Conservation (phyloP, 2,888 invertebrate species). For the Syrphus vitripennis region DNA sequence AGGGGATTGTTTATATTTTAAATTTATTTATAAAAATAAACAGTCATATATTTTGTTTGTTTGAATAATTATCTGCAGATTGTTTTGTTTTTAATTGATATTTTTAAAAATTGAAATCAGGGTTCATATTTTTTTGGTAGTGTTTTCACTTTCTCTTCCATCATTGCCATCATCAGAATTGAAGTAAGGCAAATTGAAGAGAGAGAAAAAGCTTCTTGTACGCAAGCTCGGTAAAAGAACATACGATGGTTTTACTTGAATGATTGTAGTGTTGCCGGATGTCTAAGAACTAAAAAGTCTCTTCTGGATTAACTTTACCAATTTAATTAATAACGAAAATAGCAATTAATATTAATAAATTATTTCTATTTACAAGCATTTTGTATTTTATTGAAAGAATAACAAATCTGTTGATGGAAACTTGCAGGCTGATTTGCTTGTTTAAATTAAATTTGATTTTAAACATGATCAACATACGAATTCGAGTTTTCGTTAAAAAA, state of each 20-base stretch:
- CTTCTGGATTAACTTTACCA: neutral
- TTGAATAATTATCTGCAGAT: neutral
- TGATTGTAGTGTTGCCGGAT: neutral
- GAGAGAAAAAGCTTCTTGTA: slow-evolving; percentile 9
- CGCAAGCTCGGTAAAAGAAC: slow-evolving; percentile 40
- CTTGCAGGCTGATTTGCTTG: too few species aligned
- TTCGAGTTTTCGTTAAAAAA: too few species aligned
- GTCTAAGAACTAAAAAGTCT: neutral
- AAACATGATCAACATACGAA: too few species aligned
- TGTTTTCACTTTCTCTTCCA: neutral
- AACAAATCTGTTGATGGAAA: too few species aligned
- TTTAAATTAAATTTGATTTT: too few species aligned
- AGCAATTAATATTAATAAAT: too few species aligned
- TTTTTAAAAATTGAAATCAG: neutral
- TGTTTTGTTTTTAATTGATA: neutral
- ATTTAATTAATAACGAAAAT: neutral
- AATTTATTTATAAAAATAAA: neutral
- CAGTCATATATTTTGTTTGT: neutral
- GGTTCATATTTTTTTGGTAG: too few species aligned
- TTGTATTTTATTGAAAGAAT: too few species aligned
- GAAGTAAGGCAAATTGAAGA: neutral
- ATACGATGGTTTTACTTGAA: neutral
- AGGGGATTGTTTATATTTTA: slow-evolving; percentile 21
- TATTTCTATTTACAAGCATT: too few species aligned
- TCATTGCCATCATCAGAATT: neutral